Evolutionary conservation across 1,140 invertebrate species (phyloP).

Genomic region (Eumaeus atala): DNA sequence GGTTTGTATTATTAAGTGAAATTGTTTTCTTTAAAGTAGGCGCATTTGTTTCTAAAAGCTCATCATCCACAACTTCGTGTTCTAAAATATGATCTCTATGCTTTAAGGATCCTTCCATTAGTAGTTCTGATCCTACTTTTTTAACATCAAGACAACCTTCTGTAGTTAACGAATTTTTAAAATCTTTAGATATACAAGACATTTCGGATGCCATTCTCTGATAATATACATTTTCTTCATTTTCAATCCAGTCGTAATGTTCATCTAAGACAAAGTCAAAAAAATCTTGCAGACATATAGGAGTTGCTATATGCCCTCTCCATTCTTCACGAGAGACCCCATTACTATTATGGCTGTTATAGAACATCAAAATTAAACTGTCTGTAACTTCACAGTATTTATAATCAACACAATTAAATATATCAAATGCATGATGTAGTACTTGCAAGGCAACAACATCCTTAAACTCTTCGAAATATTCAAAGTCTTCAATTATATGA

Average conservation of each 20-base stretch:
- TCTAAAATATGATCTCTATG: conserved; percentile 36
- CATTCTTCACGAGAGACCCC: conserved; percentile 49
- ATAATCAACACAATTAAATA: conserved; percentile 63
- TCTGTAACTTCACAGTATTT: conserved; percentile 65
- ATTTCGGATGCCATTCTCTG: conserved; percentile 17
- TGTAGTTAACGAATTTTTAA: conserved; percentile 29
- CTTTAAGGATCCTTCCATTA: conserved; percentile 65
- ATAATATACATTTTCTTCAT: conserved; percentile 59
- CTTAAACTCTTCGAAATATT: conserved; percentile 66
- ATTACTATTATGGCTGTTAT: conserved; percentile 51
- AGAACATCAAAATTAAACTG: conserved; percentile 55
- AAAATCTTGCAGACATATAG: conserved; percentile 73
- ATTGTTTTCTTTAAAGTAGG: conserved; percentile 28
- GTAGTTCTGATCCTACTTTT: conserved; percentile 48
- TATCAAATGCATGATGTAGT: conserved; percentile 51
- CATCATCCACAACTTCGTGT: conserved; percentile 26
- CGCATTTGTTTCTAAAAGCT: conserved; percentile 24
- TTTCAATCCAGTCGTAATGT: conserved; percentile 68
- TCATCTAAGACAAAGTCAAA: conserved; percentile 73
- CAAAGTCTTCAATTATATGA: conserved; percentile 55
- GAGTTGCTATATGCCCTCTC: conserved; percentile 65
- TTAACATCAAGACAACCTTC: conserved; percentile 43
- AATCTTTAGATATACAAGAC: not conserved
- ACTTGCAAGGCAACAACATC: conserved; percentile 41
- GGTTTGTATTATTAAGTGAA: conserved; percentile 26